Conservation (phyloP, 2,888 invertebrate genomes). For the Eristalinus sepulchralis region DNA sequence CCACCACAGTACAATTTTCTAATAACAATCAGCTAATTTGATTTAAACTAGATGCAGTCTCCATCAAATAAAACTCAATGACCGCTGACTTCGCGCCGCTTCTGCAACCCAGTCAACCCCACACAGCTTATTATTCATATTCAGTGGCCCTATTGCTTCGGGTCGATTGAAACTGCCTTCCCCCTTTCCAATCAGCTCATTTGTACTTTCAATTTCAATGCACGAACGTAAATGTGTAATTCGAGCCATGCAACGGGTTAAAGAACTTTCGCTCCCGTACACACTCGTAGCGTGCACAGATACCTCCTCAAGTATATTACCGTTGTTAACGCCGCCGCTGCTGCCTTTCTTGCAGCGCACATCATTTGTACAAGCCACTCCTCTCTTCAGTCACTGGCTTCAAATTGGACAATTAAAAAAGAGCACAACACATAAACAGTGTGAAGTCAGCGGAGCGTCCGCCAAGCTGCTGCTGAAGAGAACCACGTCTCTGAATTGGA, state of each 20-base stretch:
- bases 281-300: constrained; percentile 1
- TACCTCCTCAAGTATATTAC: neutral
- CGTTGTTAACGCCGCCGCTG: neutral
- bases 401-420: constrained; percentile 43
- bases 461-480: neutral
- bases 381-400: constrained; percentile 2
- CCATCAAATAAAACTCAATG: neutral
- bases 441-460: neutral
- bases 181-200: constrained; percentile 1
- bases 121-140: constrained; percentile 10
- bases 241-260: constrained; percentile 61
- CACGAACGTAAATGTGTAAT: constrained; percentile 54
- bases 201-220: constrained; percentile 64
- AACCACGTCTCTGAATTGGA: constrained; percentile 28
- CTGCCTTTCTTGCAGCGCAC: neutral
- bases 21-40: neutral
- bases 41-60: neutral
- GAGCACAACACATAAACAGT: constrained; percentile 18
- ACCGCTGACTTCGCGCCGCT: neutral
- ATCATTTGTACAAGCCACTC: neutral
- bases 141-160: neutral
- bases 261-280: constrained; percentile 58
- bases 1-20: neutral
- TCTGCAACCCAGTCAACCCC: neutral
- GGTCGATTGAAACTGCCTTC: constrained; percentile 5